phyloP scores from a whole-genome alignment of 2,888 invertebrate species.

The Dasypolia templi region DNA sequence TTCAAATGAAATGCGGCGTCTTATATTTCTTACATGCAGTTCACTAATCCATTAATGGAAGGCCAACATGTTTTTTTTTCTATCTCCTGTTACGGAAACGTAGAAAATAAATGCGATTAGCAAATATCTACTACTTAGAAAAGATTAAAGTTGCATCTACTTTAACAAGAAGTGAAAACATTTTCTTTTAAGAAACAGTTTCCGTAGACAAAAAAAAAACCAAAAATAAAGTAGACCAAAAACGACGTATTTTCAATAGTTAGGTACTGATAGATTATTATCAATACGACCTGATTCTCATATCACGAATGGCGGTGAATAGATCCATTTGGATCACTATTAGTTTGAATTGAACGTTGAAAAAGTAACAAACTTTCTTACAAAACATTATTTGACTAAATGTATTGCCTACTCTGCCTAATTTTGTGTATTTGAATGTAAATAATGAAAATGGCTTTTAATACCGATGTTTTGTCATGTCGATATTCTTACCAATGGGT shows the following conservation, averaged over 20 bases:
- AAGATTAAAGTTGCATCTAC: conserved; percentile 9
- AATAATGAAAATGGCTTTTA: conserved; percentile 42
- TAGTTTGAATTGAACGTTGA: conserved; percentile 50
- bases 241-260: conserved; percentile 33
- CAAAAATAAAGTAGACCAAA: not conserved
- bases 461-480: conserved; percentile 26
- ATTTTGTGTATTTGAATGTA: conserved; percentile 52
- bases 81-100: conserved; percentile 3
- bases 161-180: not conserved
- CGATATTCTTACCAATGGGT: conserved; percentile 33
- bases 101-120: conserved; percentile 19
- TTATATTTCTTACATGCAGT: conserved; percentile 6
- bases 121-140: conserved; percentile 15
- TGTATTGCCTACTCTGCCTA: conserved; percentile 32
- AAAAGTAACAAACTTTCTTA: conserved; percentile 51
- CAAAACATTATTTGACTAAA: conserved; percentile 41
- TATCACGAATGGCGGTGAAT: conserved; percentile 52
- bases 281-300: conserved; percentile 47
- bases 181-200: not conserved
- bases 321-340: conserved; percentile 61
- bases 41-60: conserved; percentile 14
- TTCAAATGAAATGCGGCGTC: conserved; percentile 23
- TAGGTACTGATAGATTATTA: conserved; percentile 36
- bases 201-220: not conserved
- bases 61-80: conserved; percentile 8